These are phyloP conservation scores for Spialia ferax DNA, from an alignment of 2,888 invertebrate species.

Conservation along the genomic window DNA sequence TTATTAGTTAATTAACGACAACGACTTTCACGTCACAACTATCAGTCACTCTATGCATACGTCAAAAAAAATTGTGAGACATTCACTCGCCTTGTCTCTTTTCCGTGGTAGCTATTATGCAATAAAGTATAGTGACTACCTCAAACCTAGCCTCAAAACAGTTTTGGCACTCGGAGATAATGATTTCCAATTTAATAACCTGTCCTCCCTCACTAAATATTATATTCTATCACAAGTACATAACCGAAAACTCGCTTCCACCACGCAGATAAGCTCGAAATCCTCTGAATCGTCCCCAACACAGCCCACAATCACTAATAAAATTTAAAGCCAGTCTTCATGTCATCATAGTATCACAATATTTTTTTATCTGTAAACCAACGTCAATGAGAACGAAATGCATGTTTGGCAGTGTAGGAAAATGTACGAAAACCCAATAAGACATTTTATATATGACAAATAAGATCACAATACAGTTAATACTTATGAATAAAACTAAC, in stretches of 20 bases:
- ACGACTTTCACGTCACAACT: too few species aligned
- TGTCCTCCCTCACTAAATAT: background rate
- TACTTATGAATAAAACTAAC: slow-evolving; percentile 79
- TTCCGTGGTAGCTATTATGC: too few species aligned
- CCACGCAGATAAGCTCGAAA: background rate
- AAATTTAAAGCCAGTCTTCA: slow-evolving; percentile 55
- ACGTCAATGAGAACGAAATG: slow-evolving; percentile 59
- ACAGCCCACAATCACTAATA: slow-evolving; percentile 61
- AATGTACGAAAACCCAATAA: slow-evolving; percentile 66
- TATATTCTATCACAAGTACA: too few species aligned
- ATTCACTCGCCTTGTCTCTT: too few species aligned
- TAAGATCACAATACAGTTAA: slow-evolving; percentile 84
- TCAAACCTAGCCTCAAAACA: too few species aligned
- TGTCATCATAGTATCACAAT: slow-evolving; percentile 73
- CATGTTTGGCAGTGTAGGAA: slow-evolving; percentile 72
- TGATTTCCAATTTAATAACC: slow-evolving; percentile 1
- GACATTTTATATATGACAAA: slow-evolving; percentile 61
- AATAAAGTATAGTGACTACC: too few species aligned
- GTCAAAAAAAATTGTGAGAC: too few species aligned
- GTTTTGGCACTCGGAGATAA: slow-evolving; percentile 27
- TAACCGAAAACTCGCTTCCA: background rate
- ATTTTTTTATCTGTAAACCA: slow-evolving; percentile 56
- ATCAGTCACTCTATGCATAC: too few species aligned
- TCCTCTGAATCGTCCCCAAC: slow-evolving; percentile 43
- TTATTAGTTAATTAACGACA: too few species aligned